phyloP scores from a whole-genome alignment of 2,888 invertebrate genomes.

The Atherix ibis region DNA sequence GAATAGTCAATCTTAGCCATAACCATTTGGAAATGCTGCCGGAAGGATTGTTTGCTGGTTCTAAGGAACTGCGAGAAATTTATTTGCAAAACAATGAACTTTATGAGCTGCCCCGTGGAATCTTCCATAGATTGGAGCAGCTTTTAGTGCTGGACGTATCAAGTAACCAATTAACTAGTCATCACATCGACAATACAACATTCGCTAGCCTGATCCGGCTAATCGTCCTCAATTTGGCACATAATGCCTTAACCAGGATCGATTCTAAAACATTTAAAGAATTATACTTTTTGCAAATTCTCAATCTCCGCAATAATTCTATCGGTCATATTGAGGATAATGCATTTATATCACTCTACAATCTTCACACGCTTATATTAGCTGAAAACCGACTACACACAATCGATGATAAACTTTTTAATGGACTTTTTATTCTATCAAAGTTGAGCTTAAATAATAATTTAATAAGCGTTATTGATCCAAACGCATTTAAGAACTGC shows the following conservation, averaged over 20 bases:
- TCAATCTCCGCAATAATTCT: constrained; percentile 72
- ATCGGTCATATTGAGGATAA: constrained; percentile 80
- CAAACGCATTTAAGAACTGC: constrained; percentile 73
- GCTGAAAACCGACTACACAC: constrained; percentile 75
- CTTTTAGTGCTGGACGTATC: constrained; percentile 71
- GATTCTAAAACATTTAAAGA: constrained; percentile 76
- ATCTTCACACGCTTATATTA: constrained; percentile 75
- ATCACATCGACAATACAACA: constrained; percentile 73
- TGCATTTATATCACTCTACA: constrained; percentile 73
- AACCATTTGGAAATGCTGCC: constrained; percentile 72
- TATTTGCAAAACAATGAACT: constrained; percentile 74
- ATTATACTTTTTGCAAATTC: constrained; percentile 68
- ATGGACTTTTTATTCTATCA: constrained; percentile 67
- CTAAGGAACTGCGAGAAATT: constrained; percentile 66
- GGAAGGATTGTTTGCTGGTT: constrained; percentile 65
- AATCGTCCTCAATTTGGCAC: constrained; percentile 70
- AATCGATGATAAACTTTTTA: constrained; percentile 65
- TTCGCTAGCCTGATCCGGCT: constrained; percentile 72
- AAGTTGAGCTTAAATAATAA: constrained; percentile 77
- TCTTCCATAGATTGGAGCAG: constrained; percentile 72
- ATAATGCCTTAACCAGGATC: constrained; percentile 67
- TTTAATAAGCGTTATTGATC: constrained; percentile 59
- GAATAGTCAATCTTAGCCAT: constrained; percentile 72
- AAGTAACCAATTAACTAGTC: constrained; percentile 69
- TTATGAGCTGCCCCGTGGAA: constrained; percentile 62